A percentile compares a stretch with the other conserved stretches of the same genome.
These are phyloP conservation scores for Xestobium rufovillosum DNA, from an alignment of 2,888 invertebrate genomes.

Conservation along the genomic window DNA sequence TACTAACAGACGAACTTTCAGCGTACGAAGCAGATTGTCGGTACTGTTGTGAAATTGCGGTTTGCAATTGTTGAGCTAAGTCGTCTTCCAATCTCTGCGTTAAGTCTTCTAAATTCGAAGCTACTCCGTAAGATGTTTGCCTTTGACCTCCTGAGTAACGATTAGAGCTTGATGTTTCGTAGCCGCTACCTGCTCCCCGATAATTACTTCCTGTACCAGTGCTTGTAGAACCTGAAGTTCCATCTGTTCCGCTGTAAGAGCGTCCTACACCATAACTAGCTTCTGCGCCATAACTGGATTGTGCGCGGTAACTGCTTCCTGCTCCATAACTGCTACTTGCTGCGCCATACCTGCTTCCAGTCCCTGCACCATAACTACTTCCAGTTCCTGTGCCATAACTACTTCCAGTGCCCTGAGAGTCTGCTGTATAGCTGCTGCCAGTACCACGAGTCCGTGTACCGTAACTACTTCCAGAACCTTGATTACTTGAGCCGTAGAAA, in stretches of 20 bases:
- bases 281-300: conserved; percentile 5
- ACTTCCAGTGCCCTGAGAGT: conserved; percentile 13
- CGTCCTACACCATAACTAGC: background rate
- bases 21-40: conserved; percentile 11
- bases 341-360: conserved; percentile 3
- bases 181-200: background rate
- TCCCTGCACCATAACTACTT: conserved; percentile 1
- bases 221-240: conserved; percentile 4
- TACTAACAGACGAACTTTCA: conserved; percentile 6
- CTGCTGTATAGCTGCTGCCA: conserved; percentile 4
- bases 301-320: conserved; percentile 9
- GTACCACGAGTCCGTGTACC: background rate
- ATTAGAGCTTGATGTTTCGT: background rate
- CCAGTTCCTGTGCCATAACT: conserved; percentile 4
- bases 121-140: conserved; percentile 17
- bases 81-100: conserved; percentile 33
- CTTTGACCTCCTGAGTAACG: background rate
- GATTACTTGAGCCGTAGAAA: conserved; percentile 5
- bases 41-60: conserved; percentile 26
- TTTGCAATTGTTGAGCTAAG: conserved; percentile 32
- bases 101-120: conserved; percentile 24
- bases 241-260: background rate
- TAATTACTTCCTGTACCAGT: conserved; percentile 1
- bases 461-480: conserved; percentile 14
- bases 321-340: conserved; percentile 6